Evolutionary conservation across 2,888 invertebrate species (phyloP), one percentile per base, ranked within the genome.

Genomic region (Latrodectus hesperus): DNA sequence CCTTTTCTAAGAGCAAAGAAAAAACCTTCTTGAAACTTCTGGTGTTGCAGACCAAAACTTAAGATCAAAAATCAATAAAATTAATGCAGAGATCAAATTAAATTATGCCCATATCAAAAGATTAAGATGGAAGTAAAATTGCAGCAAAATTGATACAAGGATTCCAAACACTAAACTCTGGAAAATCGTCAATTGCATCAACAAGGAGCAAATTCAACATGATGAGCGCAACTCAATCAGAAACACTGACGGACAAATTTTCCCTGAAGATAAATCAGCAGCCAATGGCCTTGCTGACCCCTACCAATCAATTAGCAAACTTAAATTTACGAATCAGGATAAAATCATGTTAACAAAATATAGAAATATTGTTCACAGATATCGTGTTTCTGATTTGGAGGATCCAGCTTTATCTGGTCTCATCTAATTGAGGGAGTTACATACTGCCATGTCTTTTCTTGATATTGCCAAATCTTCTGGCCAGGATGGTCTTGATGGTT

Each of bases 331-430:
- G 51, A 74, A 14, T 0, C 26, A 74, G 16, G 51, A 74, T 55
- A 52, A n/a, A 55, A 49, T 11, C n/a, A 26, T 26, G 16, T 22
- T 60, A 53, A 74, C 9, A 17, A 74, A 74, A 74, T 11, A 60
- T 26, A 74, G 74, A 60, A 55, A 60, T 60, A 74, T 55, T n/a
- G 16, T 74, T 60, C 74, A 74, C 11, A 22, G 74, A n/a, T 74
- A 55, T 74, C 74, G 26, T 16, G 60, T 14, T 74, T 22, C 55
- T 26, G 60, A 60, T 22, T 17, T 17, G 16, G 26, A 26, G 12
- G 74, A 74, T 12, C 17, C 51, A 16, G 49, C 22, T 67, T 16
- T 53, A 26, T 53, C 55, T 11, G 17, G 22, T 26, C 14, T 17
- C 4, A 60, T 55, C 26, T 60, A 60, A 14, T n/a, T 51, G 51